Evolutionary conservation across 1,140 invertebrate species (phyloP).

Genomic region (Pectinophora gossypiella): DNA sequence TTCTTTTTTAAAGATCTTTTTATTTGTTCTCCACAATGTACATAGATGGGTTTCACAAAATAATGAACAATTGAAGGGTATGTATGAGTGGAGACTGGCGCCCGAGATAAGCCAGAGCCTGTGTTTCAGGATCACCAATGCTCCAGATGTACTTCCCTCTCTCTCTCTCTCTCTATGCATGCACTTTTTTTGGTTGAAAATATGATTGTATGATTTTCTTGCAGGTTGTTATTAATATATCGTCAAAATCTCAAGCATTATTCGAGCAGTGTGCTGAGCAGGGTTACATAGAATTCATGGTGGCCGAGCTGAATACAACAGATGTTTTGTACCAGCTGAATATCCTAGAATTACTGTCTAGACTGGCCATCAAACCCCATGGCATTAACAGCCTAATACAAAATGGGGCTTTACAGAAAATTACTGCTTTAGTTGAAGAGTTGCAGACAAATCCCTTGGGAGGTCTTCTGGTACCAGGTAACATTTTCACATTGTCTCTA

Average conservation of each 20-base stretch:
- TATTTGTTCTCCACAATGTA: no score
- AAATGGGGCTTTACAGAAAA: conserved; percentile 78
- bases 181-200: no score
- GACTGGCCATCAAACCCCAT: conserved; percentile 80
- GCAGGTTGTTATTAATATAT: conserved; percentile 82
- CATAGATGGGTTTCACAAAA: no score
- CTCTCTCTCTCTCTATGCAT: no score
- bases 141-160: neutral
- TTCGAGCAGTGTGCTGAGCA: conserved; percentile 76
- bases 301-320: conserved; percentile 80
- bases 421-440: conserved; percentile 77
- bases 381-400: conserved; percentile 83
- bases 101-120: no score
- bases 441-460: conserved; percentile 78
- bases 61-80: no score
- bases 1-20: neutral
- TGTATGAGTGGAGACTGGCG: no score
- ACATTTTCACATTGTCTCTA: no score
- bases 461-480: conserved; percentile 80
- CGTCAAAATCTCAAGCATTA: conserved; percentile 74
- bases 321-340: conserved; percentile 88
- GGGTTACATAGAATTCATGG: conserved; percentile 81
- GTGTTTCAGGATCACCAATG: no score
- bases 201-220: no score
- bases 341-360: conserved; percentile 84